These are phyloP conservation scores for Mythimna lalbum DNA, from an alignment of 2,888 invertebrate species.

Conservation along the genomic window DNA sequence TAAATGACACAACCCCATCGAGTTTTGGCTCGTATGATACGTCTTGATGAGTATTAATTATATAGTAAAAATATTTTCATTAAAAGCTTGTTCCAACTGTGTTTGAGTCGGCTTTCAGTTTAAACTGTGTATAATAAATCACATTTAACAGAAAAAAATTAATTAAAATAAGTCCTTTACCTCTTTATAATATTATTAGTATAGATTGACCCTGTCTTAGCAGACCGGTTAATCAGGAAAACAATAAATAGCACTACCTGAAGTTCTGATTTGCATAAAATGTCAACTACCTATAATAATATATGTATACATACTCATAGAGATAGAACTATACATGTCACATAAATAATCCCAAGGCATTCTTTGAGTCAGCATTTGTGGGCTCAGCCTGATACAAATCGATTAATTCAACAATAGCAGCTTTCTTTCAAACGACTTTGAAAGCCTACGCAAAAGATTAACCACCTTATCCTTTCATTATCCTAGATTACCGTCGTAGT, in stretches of 20 bases:
- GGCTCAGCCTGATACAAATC: background rate
- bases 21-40: too few species aligned
- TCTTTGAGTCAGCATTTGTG: background rate
- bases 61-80: too few species aligned
- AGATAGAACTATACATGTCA: too few species aligned
- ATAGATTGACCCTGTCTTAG: background rate
- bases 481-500: conserved; percentile 1
- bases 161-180: too few species aligned
- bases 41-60: too few species aligned
- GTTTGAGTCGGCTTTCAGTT: too few species aligned
- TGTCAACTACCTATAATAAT: background rate
- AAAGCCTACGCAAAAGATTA: conserved; percentile 12
- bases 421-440: background rate
- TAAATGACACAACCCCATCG: too few species aligned
- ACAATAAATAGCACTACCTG: conserved; percentile 14
- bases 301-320: too few species aligned
- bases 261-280: conserved; percentile 2
- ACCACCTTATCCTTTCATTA: conserved; percentile 2
- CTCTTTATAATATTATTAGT: too few species aligned
- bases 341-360: background rate
- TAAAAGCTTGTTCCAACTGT: too few species aligned
- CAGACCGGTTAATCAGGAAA: conserved; percentile 11
- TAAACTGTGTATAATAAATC: too few species aligned
- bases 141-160: too few species aligned
- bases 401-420: background rate